Evolutionary conservation across 1,140 invertebrate genomes (phyloP).

Genomic region (Bilobella aurantiaca): DNA sequence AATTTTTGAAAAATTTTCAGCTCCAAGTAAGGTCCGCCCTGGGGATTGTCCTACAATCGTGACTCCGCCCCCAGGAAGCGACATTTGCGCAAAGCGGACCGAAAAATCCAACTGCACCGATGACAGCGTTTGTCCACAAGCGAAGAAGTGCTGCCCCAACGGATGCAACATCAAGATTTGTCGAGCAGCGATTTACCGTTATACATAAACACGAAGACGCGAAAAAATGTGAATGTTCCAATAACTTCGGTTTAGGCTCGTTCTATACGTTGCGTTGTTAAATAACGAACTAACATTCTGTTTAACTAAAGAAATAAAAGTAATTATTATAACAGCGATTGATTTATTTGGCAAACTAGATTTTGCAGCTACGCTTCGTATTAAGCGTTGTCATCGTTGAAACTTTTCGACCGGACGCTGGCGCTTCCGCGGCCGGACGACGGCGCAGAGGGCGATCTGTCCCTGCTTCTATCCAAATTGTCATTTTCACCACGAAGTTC

Average conservation of each 20-base stretch:
- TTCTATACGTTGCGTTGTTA: too few relatives aligned
- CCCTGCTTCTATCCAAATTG: neutral
- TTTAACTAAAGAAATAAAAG: too few relatives aligned
- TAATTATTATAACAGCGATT: too few relatives aligned
- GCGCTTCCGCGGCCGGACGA: neutral
- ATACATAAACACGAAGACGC: neutral
- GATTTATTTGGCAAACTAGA: too few relatives aligned
- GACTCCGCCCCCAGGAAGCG: slow-evolving; percentile 27
- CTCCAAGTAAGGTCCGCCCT: slow-evolving; percentile 20
- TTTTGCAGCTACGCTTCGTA: too few relatives aligned
- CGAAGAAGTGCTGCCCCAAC: slow-evolving; percentile 32
- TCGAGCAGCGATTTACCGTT: slow-evolving; percentile 26
- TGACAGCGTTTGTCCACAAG: slow-evolving; percentile 25
- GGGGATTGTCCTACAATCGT: slow-evolving; percentile 31
- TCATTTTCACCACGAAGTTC: neutral
- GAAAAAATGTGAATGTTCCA: too few relatives aligned
- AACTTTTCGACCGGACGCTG: too few relatives aligned
- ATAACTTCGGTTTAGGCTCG: too few relatives aligned
- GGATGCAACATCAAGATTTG: slow-evolving; percentile 20
- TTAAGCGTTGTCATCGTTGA: too few relatives aligned
- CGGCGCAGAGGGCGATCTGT: neutral
- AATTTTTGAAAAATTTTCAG: too few relatives aligned
- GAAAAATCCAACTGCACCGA: slow-evolving; percentile 21
- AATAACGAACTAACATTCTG: too few relatives aligned
- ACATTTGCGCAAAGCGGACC: slow-evolving; percentile 18